Base-by-base conservation (phyloP, 2,113 vertebrate genomes). In the Psittacus erithacus region DNA sequence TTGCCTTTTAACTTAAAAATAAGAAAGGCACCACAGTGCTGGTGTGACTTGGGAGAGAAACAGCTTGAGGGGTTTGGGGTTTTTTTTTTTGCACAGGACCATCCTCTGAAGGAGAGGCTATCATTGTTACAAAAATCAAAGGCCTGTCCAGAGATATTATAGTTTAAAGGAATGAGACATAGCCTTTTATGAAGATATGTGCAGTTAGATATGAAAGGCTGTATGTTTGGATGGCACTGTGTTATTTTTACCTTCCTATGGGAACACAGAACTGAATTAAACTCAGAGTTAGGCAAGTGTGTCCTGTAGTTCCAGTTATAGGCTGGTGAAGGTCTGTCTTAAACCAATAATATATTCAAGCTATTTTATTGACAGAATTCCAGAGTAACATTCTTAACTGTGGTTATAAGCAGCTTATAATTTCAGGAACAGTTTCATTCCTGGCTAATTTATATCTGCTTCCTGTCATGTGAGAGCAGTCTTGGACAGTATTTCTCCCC, bases 291-390 rank as follows among this genome's bases (percentile, higher is more conserved):
- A 3, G 50, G 53, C 24, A 23, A 35, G 38, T 17, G 0, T 13
- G 29, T n/a, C 67, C 71, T 44, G 0, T 13, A 63, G 70, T 41
- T 46, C n/a, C 28, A 8, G 1, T 13, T 23, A 8, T 0, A 65
- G 25, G 8, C 52, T 49, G 53, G 6, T 7, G 24, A 17, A 64
- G 35, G 11, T 50, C 60, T 47, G 33, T 3, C 43, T 52, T 39
- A 8, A 17, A 44, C 5, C n/a, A 28, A 0, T 6, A 12, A 8
- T 8, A 0, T 4, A 5, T 39, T 65, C 0, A 0, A 35, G 10
- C 31, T 57, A 1, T 2, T 68, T 50, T 74, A 10, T 14, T n/a
- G 80, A 17, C 57, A 25, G 47, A 52, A 11, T 78, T 50, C 22
- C 17, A 25, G 22, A 57, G 69, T 3, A 14, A 19, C 10, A 0